Conservation (phyloP, 1,140 invertebrate genomes). For the Ruditapes philippinarum region DNA sequence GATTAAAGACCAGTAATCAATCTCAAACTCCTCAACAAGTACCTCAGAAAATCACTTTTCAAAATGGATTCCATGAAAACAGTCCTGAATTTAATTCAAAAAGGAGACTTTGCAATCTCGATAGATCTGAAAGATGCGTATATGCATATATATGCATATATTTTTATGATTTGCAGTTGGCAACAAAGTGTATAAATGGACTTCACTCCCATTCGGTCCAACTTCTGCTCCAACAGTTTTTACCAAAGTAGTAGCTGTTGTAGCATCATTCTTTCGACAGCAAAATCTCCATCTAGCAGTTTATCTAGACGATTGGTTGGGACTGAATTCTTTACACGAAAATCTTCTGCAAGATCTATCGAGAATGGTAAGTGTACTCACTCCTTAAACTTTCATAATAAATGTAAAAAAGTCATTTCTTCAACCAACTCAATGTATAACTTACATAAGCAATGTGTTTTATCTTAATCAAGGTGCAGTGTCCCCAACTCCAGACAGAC, state of each 20-base stretch:
- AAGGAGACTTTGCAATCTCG: slow-evolving; percentile 45
- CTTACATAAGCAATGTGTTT: slow-evolving; percentile 25
- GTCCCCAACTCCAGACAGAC: not conserved
- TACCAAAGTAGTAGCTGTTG: slow-evolving; percentile 41
- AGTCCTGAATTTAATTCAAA: slow-evolving; percentile 39
- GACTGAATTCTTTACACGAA: not conserved
- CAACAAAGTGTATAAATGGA: not conserved
- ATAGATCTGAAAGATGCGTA: slow-evolving; percentile 64
- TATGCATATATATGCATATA: slow-evolving; percentile 34
- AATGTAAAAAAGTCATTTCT: slow-evolving; percentile 28
- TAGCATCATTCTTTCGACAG: slow-evolving; percentile 14
- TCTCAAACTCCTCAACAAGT: slow-evolving; percentile 55
- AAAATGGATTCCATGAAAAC: slow-evolving; percentile 57
- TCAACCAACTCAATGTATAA: slow-evolving; percentile 12
- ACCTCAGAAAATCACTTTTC: slow-evolving; percentile 35
- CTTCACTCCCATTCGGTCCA: slow-evolving; percentile 25
- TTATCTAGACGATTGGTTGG: slow-evolving; percentile 46
- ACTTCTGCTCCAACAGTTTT: not conserved
- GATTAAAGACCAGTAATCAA: slow-evolving; percentile 45
- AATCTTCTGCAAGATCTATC: slow-evolving; percentile 8
- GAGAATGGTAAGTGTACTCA: slow-evolving; percentile 12
- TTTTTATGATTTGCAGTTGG: slow-evolving; percentile 30
- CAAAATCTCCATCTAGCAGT: slow-evolving; percentile 6
- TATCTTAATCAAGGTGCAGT: slow-evolving; percentile 15
- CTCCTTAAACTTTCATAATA: slow-evolving; percentile 19